Percentiles rank a stretch among this genome's conserved stretches.
phyloP scores from a whole-genome alignment of 1,140 invertebrate genomes.

The Dreissena polymorpha region DNA sequence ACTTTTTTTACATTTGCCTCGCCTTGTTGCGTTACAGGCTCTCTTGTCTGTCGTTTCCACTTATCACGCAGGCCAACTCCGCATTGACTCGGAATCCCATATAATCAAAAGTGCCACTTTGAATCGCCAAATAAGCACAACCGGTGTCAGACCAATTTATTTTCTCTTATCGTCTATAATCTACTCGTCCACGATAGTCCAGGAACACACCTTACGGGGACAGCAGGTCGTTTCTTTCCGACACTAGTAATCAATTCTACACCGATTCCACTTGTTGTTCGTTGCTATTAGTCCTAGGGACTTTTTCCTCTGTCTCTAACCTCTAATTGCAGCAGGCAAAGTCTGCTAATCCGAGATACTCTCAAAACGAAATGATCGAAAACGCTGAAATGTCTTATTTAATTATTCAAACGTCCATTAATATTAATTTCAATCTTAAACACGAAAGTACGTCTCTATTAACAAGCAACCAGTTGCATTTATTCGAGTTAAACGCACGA shows the following conservation, averaged over 20 bases:
- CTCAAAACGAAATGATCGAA: background rate
- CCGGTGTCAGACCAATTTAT: conserved; percentile 41
- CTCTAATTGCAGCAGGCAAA: conserved; percentile 5
- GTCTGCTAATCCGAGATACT: background rate
- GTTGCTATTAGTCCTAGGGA: background rate
- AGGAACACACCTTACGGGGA: conserved; percentile 9
- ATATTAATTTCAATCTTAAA: background rate
- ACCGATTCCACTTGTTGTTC: conserved; percentile 49
- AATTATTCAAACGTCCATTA: background rate
- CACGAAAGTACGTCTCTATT: background rate
- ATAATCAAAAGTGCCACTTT: background rate
- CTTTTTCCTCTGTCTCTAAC: background rate
- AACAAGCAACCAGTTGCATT: too few species aligned
- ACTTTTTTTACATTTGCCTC: too few species aligned
- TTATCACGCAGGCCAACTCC: too few species aligned
- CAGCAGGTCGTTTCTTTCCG: conserved; percentile 11
- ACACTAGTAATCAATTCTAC: conserved; percentile 35
- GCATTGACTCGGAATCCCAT: too few species aligned
- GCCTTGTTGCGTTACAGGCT: too few species aligned
- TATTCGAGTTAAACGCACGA: too few species aligned
- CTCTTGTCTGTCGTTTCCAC: too few species aligned
- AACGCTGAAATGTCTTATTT: background rate
- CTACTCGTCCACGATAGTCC: background rate
- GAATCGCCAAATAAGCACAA: background rate
- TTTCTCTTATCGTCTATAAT: conserved; percentile 33